phyloP scores from a whole-genome alignment of 2,113 vertebrate species.

The Syngnathus floridae region DNA sequence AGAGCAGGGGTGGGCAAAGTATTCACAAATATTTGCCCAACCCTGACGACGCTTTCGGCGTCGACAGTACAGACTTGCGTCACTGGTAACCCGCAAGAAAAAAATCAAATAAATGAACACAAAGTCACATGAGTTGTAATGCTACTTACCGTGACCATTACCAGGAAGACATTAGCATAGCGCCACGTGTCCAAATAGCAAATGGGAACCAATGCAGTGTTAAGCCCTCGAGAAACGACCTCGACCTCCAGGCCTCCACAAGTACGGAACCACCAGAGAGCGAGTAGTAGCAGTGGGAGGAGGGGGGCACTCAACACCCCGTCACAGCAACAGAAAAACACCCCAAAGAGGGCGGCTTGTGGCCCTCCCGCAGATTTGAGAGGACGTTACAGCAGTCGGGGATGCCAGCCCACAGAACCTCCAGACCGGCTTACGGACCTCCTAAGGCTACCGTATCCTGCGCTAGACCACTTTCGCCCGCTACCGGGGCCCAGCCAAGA shows the following conservation, averaged over 20 bases:
- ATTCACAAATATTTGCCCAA: not conserved
- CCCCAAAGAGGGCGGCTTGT: constrained; percentile 72
- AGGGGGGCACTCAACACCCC: constrained; percentile 68
- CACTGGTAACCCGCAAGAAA: constrained; percentile 37
- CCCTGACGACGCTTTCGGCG: not conserved
- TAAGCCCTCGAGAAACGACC: constrained; percentile 77
- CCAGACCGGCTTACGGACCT: constrained; percentile 75
- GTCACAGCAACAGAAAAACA: constrained; percentile 76
- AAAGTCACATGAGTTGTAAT: constrained; percentile 77
- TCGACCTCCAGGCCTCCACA: constrained; percentile 77
- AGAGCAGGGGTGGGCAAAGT: not conserved
- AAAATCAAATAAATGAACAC: constrained; percentile 16
- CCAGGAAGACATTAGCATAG: constrained; percentile 85
- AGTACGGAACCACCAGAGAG: constrained; percentile 78
- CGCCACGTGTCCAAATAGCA: constrained; percentile 89
- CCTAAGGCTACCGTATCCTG: constrained; percentile 90
- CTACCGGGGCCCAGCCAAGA: constrained; percentile 82
- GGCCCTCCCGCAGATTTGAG: constrained; percentile 67
- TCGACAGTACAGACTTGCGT: not conserved
- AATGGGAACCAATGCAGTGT: constrained; percentile 80
- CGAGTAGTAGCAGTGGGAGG: constrained; percentile 57
- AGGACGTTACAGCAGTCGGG: constrained; percentile 67
- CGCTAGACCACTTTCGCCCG: constrained; percentile 87
- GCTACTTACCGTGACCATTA: constrained; percentile 84
- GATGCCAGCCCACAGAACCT: constrained; percentile 77